These are phyloP conservation scores for Synanthedon formicaeformis DNA, from an alignment of 2,888 invertebrate species.

Conservation along the genomic window DNA sequence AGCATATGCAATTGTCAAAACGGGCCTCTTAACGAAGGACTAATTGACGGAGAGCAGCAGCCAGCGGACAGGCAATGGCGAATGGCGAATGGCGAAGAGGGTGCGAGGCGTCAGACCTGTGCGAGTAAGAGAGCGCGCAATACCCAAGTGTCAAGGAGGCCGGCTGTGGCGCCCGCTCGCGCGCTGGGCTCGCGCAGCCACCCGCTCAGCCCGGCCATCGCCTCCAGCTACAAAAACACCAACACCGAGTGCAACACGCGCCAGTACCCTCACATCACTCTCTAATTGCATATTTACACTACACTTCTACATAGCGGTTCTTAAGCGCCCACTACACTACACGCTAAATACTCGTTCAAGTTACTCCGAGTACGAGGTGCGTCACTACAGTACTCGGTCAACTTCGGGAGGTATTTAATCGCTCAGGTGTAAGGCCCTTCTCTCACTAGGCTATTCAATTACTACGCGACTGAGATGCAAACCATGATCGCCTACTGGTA, in stretches of 20 bases:
- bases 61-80: neutral
- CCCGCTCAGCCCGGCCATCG: slow-evolving; percentile 64
- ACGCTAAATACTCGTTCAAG: no score
- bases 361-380: no score
- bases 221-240: slow-evolving; percentile 65
- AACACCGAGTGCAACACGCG: slow-evolving; percentile 4
- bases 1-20: no score
- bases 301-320: slow-evolving; percentile 4
- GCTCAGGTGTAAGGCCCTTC: no score
- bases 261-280: slow-evolving; percentile 21
- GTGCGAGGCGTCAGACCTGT: slow-evolving; percentile 62
- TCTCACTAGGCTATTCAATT: no score
- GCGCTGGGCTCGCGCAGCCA: slow-evolving; percentile 63
- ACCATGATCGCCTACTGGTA: no score
- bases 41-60: no score
- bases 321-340: neutral
- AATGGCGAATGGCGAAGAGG: slow-evolving; percentile 11
- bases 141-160: slow-evolving; percentile 70
- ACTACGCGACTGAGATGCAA: no score
- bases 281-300: slow-evolving; percentile 12
- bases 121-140: slow-evolving; percentile 71
- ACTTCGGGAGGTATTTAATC: no score
- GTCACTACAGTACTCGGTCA: no score
- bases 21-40: no score
- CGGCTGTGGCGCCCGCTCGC: slow-evolving; percentile 27